Conservation (phyloP, 2,797 vertebrate species). For the Nothura maculosa region DNA sequence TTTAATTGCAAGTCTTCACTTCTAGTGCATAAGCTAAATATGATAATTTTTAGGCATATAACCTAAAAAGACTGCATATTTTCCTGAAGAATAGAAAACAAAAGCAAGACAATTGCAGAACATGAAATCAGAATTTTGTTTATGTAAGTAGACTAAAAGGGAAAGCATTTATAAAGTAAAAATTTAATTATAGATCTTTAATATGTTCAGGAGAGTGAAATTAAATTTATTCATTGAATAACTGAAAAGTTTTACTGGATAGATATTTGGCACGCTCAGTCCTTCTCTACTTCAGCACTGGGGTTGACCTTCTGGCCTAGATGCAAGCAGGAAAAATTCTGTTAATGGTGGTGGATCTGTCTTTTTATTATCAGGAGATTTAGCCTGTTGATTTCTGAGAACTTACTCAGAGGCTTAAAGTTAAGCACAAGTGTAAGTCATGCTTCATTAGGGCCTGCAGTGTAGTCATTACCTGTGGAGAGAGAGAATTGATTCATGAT, state of each 20-base stretch:
- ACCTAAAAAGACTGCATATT: not conserved
- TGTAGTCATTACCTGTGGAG: constrained; percentile 3
- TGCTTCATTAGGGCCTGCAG: constrained; percentile 22
- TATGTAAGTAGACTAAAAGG: not conserved
- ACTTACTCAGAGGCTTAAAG: constrained; percentile 24
- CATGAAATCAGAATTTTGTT: not conserved
- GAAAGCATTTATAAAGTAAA: not conserved
- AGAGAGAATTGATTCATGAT: not conserved
- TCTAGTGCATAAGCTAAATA: not conserved
- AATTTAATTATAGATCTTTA: not conserved
- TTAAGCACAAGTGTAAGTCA: constrained; percentile 8
- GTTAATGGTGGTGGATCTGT: not conserved
- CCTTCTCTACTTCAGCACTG: not conserved
- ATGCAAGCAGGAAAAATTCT: not conserved
- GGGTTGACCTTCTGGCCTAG: not conserved
- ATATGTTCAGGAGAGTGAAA: not conserved
- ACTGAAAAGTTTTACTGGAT: not conserved
- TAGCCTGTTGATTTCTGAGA: constrained; percentile 31
- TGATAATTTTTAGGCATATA: not conserved
- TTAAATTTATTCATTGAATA: not conserved
- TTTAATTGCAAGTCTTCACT: not conserved
- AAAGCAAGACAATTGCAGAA: not conserved
- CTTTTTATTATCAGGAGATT: constrained; percentile 2
- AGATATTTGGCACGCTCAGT: not conserved
- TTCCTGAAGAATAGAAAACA: not conserved